Evolutionary conservation across 2,113 vertebrate genomes (phyloP).

Genomic region (Tachysurus fulvidraco): DNA sequence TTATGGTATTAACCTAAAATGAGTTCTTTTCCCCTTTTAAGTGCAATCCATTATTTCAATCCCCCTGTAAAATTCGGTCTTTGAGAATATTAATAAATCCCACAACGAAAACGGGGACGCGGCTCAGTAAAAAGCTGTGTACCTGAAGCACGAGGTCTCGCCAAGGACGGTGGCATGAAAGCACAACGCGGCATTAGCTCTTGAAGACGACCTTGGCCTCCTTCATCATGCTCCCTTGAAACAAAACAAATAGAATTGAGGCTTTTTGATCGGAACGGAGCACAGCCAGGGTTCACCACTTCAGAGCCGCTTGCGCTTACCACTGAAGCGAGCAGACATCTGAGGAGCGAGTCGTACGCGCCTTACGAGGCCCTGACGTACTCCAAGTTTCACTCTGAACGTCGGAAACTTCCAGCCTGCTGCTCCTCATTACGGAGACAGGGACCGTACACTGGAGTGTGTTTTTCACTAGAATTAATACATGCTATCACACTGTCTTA

Average conservation of each 20-base stretch:
- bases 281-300: slow-evolving; percentile 64
- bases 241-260: slow-evolving; percentile 85
- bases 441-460: background rate
- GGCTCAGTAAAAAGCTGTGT: slow-evolving; percentile 68
- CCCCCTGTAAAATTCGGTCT: slow-evolving; percentile 73
- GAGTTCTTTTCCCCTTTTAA: slow-evolving; percentile 78
- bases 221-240: slow-evolving; percentile 96
- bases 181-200: slow-evolving; percentile 75
- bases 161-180: slow-evolving; percentile 88
- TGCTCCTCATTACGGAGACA: slow-evolving; percentile 9
- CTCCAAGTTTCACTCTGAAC: slow-evolving; percentile 67
- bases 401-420: slow-evolving; percentile 35
- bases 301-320: slow-evolving; percentile 66
- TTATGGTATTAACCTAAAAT: slow-evolving; percentile 83
- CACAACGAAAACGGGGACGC: slow-evolving; percentile 63
- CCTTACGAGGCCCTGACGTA: slow-evolving; percentile 70
- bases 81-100: slow-evolving; percentile 80
- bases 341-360: slow-evolving; percentile 59
- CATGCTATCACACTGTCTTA: slow-evolving; percentile 23
- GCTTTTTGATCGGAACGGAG: slow-evolving; percentile 76
- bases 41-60: slow-evolving; percentile 81
- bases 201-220: slow-evolving; percentile 93
- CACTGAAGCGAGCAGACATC: slow-evolving; percentile 65
- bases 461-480: background rate
- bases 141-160: slow-evolving; percentile 94